These are phyloP conservation scores for Hylyphantes graminicola DNA, from an alignment of 1,140 invertebrate species.

Conservation along the genomic window DNA sequence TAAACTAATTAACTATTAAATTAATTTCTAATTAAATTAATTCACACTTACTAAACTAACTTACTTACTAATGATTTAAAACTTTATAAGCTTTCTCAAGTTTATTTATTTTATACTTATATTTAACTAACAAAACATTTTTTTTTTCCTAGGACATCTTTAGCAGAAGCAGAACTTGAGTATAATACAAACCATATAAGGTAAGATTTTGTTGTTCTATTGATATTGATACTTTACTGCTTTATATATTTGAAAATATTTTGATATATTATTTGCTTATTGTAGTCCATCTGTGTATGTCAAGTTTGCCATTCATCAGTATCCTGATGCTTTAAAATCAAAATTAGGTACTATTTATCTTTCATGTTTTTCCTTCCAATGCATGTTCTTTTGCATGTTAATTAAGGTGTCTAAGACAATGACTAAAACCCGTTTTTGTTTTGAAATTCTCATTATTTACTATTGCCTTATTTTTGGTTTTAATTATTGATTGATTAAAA, in stretches of 20 bases:
- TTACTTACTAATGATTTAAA: too few relatives aligned
- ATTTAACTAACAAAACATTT: neutral
- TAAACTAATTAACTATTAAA: too few relatives aligned
- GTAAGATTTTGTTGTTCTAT: constrained; percentile 12
- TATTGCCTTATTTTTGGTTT: too few relatives aligned
- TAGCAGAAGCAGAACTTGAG: constrained; percentile 97
- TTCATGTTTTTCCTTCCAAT: neutral
- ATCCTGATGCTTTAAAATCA: constrained; percentile 64
- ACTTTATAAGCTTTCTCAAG: neutral
- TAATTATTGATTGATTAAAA: too few relatives aligned
- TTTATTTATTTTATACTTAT: neutral
- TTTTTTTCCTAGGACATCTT: constrained; percentile 80
- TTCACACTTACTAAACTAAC: too few relatives aligned
- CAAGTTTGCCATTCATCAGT: constrained; percentile 71
- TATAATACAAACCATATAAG: constrained; percentile 84
- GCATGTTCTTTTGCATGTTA: too few relatives aligned
- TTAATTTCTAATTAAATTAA: too few relatives aligned
- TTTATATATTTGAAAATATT: constrained; percentile 4
- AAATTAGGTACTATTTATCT: constrained; percentile 29
- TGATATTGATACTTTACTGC: neutral
- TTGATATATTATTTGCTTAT: neutral
- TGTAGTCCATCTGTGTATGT: constrained; percentile 71
- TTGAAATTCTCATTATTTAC: too few relatives aligned
- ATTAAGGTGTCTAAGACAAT: too few relatives aligned
- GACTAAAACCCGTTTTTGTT: too few relatives aligned